Evolutionary conservation across 2,888 invertebrate genomes (phyloP).

Genomic region (Amiota mariae): DNA sequence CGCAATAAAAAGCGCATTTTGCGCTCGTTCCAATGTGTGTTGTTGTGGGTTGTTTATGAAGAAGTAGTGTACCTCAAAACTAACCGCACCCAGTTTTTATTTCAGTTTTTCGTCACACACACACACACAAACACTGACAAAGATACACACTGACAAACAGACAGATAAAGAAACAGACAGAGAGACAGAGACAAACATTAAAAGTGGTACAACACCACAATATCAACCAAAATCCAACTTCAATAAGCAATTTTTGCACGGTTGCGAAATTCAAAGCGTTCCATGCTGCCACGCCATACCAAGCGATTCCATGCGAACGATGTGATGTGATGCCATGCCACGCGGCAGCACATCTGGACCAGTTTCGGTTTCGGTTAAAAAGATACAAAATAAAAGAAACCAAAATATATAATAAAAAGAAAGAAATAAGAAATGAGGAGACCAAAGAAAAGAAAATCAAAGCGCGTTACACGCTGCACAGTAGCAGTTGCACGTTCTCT

Average conservation of each 20-base stretch:
- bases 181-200: background rate
- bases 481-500: slow-evolving; percentile 25
- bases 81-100: too few relatives aligned
- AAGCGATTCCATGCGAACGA: background rate
- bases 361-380: slow-evolving; percentile 17
- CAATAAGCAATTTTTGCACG: slow-evolving; percentile 26
- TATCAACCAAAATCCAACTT: background rate
- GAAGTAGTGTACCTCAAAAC: background rate
- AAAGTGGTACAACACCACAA: background rate
- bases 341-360: slow-evolving; percentile 24
- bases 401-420: slow-evolving; percentile 4
- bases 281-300: background rate
- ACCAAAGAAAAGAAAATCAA: background rate
- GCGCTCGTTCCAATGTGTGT: slow-evolving; percentile 8
- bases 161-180: background rate
- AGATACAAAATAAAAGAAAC: slow-evolving; percentile 6
- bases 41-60: slow-evolving; percentile 20
- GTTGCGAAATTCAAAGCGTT: slow-evolving; percentile 19
- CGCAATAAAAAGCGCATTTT: slow-evolving; percentile 29
- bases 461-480: slow-evolving; percentile 17
- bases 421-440: background rate
- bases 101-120: background rate
- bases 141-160: background rate
- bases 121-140: background rate
- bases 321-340: background rate